A percentile compares a stretch with the other conserved stretches of the same genome.
Evolutionary conservation across 1,140 invertebrate genomes (phyloP).

Genomic region (Ectropis grisescens): DNA sequence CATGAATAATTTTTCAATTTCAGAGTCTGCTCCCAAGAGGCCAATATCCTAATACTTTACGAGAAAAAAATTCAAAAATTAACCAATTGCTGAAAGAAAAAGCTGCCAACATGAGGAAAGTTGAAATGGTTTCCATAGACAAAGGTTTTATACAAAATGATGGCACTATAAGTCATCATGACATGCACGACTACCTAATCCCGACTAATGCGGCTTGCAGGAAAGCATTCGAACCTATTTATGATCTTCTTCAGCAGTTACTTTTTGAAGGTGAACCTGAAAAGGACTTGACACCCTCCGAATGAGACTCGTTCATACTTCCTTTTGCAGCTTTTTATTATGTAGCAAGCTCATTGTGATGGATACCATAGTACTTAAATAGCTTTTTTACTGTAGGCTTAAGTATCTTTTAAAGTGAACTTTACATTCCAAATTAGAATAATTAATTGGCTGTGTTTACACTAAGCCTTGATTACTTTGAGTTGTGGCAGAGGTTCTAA

Average conservation of each 20-base stretch:
- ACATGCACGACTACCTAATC: constrained; percentile 92
- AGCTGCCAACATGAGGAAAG: constrained; percentile 72
- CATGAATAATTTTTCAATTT: too few relatives aligned
- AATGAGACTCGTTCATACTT: constrained; percentile 60
- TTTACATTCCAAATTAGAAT: constrained; percentile 59
- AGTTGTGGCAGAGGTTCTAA: too few relatives aligned
- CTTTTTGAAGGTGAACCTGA: constrained; percentile 80
- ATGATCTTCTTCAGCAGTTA: constrained; percentile 82
- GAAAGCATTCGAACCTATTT: constrained; percentile 86
- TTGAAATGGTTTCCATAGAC: constrained; percentile 81
- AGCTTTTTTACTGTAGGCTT: constrained; percentile 58
- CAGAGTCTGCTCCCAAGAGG: constrained; percentile 88
- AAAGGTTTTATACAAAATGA: constrained; percentile 82
- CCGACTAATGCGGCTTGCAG: constrained; percentile 85
- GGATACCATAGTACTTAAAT: constrained; percentile 54
- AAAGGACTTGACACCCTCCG: constrained; percentile 78
- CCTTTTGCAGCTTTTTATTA: constrained; percentile 39
- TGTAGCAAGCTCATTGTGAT: constrained; percentile 60
- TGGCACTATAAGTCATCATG: constrained; percentile 85
- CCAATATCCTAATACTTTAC: constrained; percentile 82
- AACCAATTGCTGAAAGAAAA: constrained; percentile 79
- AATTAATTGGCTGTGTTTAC: constrained; percentile 31
- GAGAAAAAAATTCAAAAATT: constrained; percentile 81
- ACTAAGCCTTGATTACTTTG: too few relatives aligned
- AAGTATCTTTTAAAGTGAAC: constrained; percentile 39